Evolutionary conservation across 2,113 vertebrate genomes (phyloP).

Genomic region (Pungitius pungitius): DNA sequence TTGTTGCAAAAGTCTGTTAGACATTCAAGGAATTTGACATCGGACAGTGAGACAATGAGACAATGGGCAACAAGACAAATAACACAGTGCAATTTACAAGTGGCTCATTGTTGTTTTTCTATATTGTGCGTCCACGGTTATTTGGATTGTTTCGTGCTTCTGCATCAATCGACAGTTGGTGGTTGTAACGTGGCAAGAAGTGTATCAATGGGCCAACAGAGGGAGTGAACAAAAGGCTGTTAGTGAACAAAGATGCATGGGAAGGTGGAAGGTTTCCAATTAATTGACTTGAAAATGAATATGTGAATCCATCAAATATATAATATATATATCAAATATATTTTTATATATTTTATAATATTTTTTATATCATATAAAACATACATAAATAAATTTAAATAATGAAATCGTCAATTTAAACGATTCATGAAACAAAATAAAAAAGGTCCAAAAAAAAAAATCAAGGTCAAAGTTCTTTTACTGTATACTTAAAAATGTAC

Average conservation of each 20-base stretch:
- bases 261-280: slow-evolving; percentile 3
- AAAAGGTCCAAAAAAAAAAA: no score
- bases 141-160: not conserved
- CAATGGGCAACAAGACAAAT: no score
- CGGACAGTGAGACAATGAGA: no score
- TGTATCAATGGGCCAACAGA: not conserved
- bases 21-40: no score
- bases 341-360: no score
- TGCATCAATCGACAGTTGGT: not conserved
- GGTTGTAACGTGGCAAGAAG: not conserved
- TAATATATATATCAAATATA: not conserved
- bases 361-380: not conserved
- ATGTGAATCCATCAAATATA: not conserved
- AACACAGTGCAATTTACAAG: no score
- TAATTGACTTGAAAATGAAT: not conserved
- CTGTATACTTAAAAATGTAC: not conserved
- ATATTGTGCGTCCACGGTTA: not conserved
- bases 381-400: not conserved
- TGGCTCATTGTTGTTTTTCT: not conserved
- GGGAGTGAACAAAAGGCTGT: not conserved
- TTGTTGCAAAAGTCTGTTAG: no score
- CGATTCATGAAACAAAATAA: no score
- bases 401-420: not conserved
- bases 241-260: not conserved
- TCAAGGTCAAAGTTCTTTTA: not conserved